Evolutionary conservation across 2,797 vertebrate species (phyloP).

Genomic region (Centropyge bicolor): DNA sequence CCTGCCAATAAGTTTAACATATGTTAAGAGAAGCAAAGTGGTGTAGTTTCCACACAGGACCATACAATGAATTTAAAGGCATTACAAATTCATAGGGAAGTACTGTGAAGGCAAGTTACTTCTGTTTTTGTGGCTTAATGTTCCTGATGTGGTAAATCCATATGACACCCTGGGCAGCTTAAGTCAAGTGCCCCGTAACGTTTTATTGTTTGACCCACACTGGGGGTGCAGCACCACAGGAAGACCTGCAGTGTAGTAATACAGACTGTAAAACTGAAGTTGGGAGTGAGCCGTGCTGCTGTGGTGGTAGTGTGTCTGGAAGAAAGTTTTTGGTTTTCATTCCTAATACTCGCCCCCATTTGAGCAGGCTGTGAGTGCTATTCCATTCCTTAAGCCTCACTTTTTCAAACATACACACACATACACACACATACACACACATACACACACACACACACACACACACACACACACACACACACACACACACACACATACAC

Average conservation of each 20-base stretch:
- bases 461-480: constrained; percentile 50
- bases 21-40: not conserved
- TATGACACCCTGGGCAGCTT: constrained; percentile 14
- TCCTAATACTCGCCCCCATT: constrained; percentile 82
- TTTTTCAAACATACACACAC: constrained; percentile 48
- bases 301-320: constrained; percentile 79
- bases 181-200: constrained; percentile 13
- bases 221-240: constrained; percentile 29
- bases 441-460: constrained; percentile 58
- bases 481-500: constrained; percentile 59
- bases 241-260: constrained; percentile 52
- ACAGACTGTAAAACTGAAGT: constrained; percentile 62
- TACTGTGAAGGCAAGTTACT: constrained; percentile 8
- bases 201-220: constrained; percentile 45
- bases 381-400: constrained; percentile 80
- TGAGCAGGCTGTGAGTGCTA: constrained; percentile 79
- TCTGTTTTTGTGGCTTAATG: constrained; percentile 24
- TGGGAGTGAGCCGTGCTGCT: constrained; percentile 62
- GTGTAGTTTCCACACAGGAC: not conserved
- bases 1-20: constrained; percentile 14
- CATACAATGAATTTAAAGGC: not conserved
- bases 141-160: constrained; percentile 25
- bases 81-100: constrained; percentile 15
- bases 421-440: constrained; percentile 53
- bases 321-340: constrained; percentile 83